Percentiles rank a stretch among this genome's conserved stretches.
phyloP scores from a whole-genome alignment of 1,140 invertebrate genomes.

The Brachionus paranguensis region DNA sequence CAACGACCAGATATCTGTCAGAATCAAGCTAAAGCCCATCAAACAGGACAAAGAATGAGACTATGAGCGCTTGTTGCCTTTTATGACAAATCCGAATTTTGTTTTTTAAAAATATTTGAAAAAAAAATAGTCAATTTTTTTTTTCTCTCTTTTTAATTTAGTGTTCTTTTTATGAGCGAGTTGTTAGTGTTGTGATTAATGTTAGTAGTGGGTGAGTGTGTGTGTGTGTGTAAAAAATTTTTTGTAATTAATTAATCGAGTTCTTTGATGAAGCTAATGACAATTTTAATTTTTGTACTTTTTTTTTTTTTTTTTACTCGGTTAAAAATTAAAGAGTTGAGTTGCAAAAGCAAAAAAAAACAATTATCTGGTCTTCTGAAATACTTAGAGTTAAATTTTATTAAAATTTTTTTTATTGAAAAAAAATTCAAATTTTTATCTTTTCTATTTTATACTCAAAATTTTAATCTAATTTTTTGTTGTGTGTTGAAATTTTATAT shows the following conservation, averaged over 20 bases:
- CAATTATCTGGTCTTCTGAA: background rate
- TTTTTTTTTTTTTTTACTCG: background rate
- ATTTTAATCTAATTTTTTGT: constrained; percentile 1
- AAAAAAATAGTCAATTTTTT: constrained; percentile 27
- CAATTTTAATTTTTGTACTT: background rate
- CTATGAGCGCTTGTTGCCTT: background rate
- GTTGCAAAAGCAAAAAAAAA: background rate
- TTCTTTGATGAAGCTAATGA: background rate
- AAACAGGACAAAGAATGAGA: background rate
- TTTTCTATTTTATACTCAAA: background rate
- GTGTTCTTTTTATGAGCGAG: background rate
- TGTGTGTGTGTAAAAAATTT: background rate
- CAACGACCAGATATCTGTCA: constrained; percentile 2
- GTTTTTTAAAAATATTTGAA: constrained; percentile 4
- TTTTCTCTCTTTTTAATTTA: background rate
- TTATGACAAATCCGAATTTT: constrained; percentile 6
- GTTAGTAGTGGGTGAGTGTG: background rate
- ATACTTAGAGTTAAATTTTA: background rate
- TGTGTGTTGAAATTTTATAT: background rate
- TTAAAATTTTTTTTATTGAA: background rate
- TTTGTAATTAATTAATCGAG: constrained; percentile 1
- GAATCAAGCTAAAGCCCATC: constrained; percentile 17
- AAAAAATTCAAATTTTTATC: background rate
- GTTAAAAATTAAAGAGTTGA: background rate
- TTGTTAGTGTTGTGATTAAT: background rate